phyloP scores from a whole-genome alignment of 1,140 invertebrate genomes.

The Neelides sp. region DNA sequence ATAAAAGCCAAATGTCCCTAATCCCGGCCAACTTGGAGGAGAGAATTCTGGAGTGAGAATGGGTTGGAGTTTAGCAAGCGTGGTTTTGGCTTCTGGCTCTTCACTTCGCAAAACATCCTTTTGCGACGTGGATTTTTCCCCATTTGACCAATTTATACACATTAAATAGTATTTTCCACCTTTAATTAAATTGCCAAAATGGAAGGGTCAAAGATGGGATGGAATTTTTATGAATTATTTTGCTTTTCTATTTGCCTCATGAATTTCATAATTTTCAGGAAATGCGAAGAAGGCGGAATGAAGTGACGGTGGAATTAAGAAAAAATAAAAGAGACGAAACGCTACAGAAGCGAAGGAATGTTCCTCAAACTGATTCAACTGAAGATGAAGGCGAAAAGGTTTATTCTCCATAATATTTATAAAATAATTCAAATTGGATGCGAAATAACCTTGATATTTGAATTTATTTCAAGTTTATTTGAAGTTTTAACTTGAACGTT shows the following conservation, averaged over 20 bases:
- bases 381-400: conserved; percentile 39
- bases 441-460: not conserved
- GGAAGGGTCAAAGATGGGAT: too few relatives aligned
- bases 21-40: too few relatives aligned
- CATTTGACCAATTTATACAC: too few relatives aligned
- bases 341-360: conserved; percentile 86
- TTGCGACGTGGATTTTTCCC: too few relatives aligned
- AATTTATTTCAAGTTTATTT: not conserved
- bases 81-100: too few relatives aligned
- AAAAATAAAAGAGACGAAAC: conserved; percentile 97
- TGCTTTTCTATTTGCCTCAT: conserved; percentile 7
- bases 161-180: conserved; percentile 5
- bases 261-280: conserved; percentile 60
- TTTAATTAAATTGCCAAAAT: too few relatives aligned
- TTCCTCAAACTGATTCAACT: conserved; percentile 65
- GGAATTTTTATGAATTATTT: conserved; percentile 7
- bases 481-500: conserved; percentile 1
- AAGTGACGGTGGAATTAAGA: conserved; percentile 86
- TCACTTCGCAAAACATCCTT: too few relatives aligned
- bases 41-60: too few relatives aligned
- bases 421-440: not conserved
- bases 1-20: too few relatives aligned
- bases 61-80: too few relatives aligned
- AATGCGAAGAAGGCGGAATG: conserved; percentile 87
- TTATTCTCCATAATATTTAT: not conserved